phyloP scores from a whole-genome alignment of 2,888 invertebrate genomes.

The Phanerotoma sp. region DNA sequence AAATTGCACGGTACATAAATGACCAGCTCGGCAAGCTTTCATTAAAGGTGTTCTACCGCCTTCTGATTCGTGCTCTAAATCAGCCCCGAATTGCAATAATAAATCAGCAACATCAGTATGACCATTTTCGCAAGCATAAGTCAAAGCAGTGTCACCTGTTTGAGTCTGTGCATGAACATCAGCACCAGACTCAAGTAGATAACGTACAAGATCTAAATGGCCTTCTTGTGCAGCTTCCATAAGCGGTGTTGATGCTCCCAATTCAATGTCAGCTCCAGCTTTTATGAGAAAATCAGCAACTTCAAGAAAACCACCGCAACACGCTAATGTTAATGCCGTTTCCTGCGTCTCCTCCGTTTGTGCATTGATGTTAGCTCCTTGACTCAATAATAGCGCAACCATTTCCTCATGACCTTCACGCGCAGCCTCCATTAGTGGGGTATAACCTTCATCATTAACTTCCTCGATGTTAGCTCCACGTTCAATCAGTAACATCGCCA shows the following conservation, averaged over 20 bases:
- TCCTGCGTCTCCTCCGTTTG: constrained; percentile 99
- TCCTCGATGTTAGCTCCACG: constrained; percentile 98
- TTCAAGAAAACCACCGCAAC: constrained; percentile 93
- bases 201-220: constrained; percentile 89
- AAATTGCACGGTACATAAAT: constrained; percentile 94
- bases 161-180: constrained; percentile 93
- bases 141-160: constrained; percentile 93
- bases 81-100: constrained; percentile 85
- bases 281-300: constrained; percentile 94
- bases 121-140: constrained; percentile 98
- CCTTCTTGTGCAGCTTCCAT: constrained; percentile 99
- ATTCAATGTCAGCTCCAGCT: constrained; percentile 91
- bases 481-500: constrained; percentile 93
- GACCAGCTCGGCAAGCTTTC: constrained; percentile 98
- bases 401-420: constrained; percentile 98
- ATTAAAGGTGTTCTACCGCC: constrained; percentile 97
- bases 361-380: constrained; percentile 96
- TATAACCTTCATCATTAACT: constrained; percentile 99
- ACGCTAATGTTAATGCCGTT: constrained; percentile 90
- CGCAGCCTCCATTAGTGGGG: constrained; percentile 98
- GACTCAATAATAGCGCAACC: constrained; percentile 89
- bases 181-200: constrained; percentile 80
- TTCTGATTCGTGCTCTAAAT: constrained; percentile 94
- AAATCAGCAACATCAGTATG: constrained; percentile 96
- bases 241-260: constrained; percentile 93